A percentile compares a stretch with the other conserved stretches of the same genome.
These are phyloP conservation scores for Carcharodon carcharias DNA, from an alignment of 2,797 vertebrate species.

Conservation along the genomic window DNA sequence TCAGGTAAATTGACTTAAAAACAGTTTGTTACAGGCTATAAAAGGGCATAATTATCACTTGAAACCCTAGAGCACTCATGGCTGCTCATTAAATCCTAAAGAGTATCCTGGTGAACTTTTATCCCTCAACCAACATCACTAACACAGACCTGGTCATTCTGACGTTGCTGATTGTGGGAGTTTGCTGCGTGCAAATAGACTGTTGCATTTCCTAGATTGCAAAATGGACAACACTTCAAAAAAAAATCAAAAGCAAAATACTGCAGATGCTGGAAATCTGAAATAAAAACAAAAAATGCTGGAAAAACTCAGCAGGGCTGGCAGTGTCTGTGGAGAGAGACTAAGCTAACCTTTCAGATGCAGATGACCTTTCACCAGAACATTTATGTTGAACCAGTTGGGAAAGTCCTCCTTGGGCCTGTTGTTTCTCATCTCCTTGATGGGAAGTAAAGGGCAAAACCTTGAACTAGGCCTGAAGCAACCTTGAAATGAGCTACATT, in stretches of 20 bases:
- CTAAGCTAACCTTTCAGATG: too few species aligned
- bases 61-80: not conserved
- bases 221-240: not conserved
- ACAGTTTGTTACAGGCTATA: not conserved
- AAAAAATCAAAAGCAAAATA: too few species aligned
- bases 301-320: too few species aligned
- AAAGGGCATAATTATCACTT: not conserved
- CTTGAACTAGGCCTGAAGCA: not conserved
- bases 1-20: not conserved
- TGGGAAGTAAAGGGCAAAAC: not conserved
- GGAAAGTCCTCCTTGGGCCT: not conserved
- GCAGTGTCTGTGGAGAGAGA: too few species aligned
- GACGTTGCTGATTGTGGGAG: not conserved
- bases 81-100: not conserved
- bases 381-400: not conserved
- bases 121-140: not conserved
- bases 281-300: too few species aligned
- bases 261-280: too few species aligned
- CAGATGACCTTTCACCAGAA: too few species aligned
- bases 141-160: not conserved
- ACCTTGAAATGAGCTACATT: not conserved
- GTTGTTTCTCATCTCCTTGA: not conserved
- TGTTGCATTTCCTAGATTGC: not conserved
- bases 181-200: not conserved
- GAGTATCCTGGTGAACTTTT: not conserved